phyloP scores from a whole-genome alignment of 2,113 vertebrate species.

The Chloroceryle aenea region DNA sequence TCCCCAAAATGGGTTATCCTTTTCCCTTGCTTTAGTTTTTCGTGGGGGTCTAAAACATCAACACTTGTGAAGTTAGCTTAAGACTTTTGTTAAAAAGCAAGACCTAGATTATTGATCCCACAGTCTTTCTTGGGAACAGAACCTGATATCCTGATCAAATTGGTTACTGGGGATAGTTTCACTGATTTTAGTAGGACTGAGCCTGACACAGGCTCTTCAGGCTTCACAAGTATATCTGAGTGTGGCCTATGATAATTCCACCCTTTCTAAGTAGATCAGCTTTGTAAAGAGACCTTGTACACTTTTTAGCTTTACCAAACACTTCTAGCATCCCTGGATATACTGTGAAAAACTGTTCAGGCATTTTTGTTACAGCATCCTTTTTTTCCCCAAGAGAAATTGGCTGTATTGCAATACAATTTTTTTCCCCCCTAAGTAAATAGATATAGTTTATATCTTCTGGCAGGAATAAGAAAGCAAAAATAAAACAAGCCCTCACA shows the following conservation, averaged over 20 bases:
- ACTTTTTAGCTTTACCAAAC: not conserved
- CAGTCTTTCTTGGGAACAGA: not conserved
- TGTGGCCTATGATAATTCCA: not conserved
- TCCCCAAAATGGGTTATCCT: fast-evolving
- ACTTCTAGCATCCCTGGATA: not conserved
- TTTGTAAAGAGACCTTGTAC: not conserved
- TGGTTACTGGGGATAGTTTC: not conserved
- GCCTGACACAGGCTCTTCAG: not conserved
- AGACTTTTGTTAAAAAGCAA: not conserved
- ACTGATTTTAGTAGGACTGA: not conserved
- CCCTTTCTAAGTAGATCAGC: not conserved
- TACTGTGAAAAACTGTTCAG: not conserved
- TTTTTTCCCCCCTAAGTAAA: not conserved
- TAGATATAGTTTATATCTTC: slow-evolving; percentile 22
- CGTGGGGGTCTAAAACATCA: not conserved
- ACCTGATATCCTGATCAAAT: not conserved
- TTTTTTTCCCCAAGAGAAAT: not conserved
- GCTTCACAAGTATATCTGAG: not conserved
- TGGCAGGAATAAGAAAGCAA: slow-evolving; percentile 18
- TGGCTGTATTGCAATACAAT: not conserved
- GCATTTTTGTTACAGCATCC: not conserved
- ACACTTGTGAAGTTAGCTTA: not conserved
- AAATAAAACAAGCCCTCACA: slow-evolving; percentile 26
- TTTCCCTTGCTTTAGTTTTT: not conserved
- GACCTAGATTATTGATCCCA: not conserved